These are phyloP conservation scores for Montipora efflorescens DNA, from an alignment of 64 coral and sea anemone species.

Conservation along the genomic window DNA sequence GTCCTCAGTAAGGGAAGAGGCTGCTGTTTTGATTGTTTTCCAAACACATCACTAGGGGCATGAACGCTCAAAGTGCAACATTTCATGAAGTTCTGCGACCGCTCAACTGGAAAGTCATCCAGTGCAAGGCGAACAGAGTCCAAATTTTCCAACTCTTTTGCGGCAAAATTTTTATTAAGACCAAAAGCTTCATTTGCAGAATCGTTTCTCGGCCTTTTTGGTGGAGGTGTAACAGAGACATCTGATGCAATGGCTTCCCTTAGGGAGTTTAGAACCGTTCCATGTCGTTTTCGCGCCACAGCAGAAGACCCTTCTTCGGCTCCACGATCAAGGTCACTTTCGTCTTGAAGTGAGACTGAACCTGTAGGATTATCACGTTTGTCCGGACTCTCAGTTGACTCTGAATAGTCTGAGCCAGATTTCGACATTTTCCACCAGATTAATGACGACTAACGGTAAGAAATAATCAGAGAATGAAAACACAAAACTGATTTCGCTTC, in stretches of 20 bases:
- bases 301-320: background rate
- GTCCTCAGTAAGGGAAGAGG: background rate
- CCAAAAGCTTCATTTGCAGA: background rate
- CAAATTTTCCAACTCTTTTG: slow-evolving; percentile 7
- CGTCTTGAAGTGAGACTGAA: background rate
- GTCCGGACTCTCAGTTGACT: background rate
- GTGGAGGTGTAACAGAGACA: background rate
- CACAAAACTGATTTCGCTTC: no score
- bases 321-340: background rate
- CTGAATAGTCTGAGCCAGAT: background rate
- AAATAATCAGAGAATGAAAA: no score
- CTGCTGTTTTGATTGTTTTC: background rate
- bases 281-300: background rate
- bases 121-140: background rate
- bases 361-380: background rate
- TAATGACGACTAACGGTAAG: background rate
- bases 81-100: background rate
- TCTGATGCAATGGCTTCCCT: background rate
- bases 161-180: background rate
- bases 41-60: background rate
- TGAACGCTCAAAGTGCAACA: background rate
- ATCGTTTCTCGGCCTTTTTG: background rate
- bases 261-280: background rate
- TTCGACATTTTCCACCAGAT: background rate
- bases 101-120: background rate